These are phyloP conservation scores for Hystrix brachyura DNA, from an alignment of 2,113 vertebrate genomes.

Conservation along the genomic window DNA sequence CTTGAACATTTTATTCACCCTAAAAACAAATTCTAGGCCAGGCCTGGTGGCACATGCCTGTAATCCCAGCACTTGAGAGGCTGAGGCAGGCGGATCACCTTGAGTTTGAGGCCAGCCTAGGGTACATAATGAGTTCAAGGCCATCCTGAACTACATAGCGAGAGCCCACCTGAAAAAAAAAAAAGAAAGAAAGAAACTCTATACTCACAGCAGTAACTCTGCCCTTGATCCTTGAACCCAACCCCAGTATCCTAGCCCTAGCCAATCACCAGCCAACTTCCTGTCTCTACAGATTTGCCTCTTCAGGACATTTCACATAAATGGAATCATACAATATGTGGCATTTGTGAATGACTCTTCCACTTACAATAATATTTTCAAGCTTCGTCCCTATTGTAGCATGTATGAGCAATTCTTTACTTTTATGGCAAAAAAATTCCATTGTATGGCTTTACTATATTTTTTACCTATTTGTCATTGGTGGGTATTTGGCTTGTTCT, in stretches of 20 bases:
- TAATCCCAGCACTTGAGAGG: too few species aligned
- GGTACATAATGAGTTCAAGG: too few species aligned
- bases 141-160: too few species aligned
- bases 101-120: too few species aligned
- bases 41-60: too few species aligned
- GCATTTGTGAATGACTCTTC: not conserved
- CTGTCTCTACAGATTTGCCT: not conserved
- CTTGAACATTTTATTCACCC: constrained; percentile 19
- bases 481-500: not conserved
- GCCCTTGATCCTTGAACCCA: not conserved
- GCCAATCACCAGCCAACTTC: not conserved
- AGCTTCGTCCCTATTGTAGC: not conserved
- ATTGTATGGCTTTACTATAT: not conserved
- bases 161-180: too few species aligned
- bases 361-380: not conserved
- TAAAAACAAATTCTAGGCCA: not conserved
- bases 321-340: not conserved
- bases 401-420: not conserved
- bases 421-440: not conserved
- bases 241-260: not conserved
- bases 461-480: not conserved
- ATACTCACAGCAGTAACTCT: not conserved
- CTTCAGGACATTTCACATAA: not conserved
- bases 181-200: not conserved
- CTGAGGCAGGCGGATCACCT: too few species aligned